Evolutionary conservation across 2,113 vertebrate genomes (phyloP).

Genomic region (Andinoacara biseriatus): DNA sequence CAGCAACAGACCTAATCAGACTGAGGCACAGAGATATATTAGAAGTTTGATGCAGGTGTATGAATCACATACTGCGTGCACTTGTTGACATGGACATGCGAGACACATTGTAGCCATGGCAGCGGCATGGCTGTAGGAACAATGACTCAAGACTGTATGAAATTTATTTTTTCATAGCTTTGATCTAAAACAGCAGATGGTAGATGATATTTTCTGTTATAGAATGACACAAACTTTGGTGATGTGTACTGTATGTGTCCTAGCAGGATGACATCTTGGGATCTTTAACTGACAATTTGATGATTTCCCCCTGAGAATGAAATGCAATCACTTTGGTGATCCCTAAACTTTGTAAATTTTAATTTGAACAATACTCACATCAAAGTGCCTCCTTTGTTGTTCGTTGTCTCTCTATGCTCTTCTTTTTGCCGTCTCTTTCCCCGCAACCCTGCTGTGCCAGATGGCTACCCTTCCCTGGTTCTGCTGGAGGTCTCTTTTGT

Average conservation of each 20-base stretch:
- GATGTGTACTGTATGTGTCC: not conserved
- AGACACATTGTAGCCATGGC: not conserved
- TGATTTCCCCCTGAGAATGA: not conserved
- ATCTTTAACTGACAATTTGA: not conserved
- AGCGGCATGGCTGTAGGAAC: not conserved
- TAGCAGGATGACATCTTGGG: not conserved
- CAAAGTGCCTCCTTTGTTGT: not conserved
- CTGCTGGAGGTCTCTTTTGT: conserved; percentile 3
- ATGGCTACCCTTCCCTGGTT: not conserved
- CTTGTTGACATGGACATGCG: not conserved
- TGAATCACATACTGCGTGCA: conserved; percentile 1
- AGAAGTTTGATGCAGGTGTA: not conserved
- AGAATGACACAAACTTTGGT: not conserved
- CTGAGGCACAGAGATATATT: not conserved
- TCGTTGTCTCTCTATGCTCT: not conserved
- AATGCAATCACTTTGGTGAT: not conserved
- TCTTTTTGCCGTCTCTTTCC: not conserved
- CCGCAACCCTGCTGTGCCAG: not conserved
- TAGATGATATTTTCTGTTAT: not conserved
- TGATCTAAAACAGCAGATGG: not conserved
- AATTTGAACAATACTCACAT: not conserved
- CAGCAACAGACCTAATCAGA: not conserved
- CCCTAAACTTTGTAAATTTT: not conserved
- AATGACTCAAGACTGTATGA: not conserved
- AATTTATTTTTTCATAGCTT: not conserved